Percentiles rank a stretch among this genome's conserved stretches.
These are phyloP conservation scores for Nebria ingens DNA, from an alignment of 1,140 invertebrate species.

Conservation along the genomic window DNA sequence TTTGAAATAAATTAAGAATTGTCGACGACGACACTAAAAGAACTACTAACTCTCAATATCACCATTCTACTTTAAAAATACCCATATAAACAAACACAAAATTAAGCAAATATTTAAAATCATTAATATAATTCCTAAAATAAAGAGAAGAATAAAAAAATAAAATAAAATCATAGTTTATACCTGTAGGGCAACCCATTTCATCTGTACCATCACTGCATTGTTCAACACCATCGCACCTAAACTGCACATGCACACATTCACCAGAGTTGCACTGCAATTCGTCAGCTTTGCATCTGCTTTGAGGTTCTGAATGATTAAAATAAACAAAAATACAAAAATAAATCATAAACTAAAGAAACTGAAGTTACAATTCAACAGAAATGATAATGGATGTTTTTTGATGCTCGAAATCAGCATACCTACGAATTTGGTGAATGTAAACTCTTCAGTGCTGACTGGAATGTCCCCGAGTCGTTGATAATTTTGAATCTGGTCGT, in stretches of 20 bases:
- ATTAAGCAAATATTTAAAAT: no score
- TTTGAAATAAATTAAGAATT: no score
- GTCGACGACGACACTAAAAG: no score
- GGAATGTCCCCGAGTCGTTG: conserved; percentile 23
- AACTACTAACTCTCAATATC: no score
- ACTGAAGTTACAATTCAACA: conserved; percentile 12
- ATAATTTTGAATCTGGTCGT: conserved; percentile 32
- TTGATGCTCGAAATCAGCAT: conserved; percentile 16
- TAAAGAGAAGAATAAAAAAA: conserved; percentile 2
- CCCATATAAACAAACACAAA: no score
- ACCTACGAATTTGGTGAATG: conserved; percentile 40
- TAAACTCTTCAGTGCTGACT: conserved; percentile 34
- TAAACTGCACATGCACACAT: conserved; percentile 33
- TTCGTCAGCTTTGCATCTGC: conserved; percentile 18
- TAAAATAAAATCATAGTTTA: conserved; percentile 20
- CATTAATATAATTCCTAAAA: no score
- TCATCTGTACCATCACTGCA: conserved; percentile 38
- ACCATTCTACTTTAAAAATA: no score
- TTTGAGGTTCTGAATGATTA: conserved; percentile 9
- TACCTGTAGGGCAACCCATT: conserved; percentile 25
- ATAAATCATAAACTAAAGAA: conserved; percentile 2
- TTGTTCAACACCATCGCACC: conserved; percentile 29
- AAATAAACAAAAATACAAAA: conserved; percentile 13
- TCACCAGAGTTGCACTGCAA: conserved; percentile 31
- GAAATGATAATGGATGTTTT: conserved; percentile 17